Evolutionary conservation across 2,113 vertebrate species (phyloP), one percentile per base, ranked within the genome.

Genomic region (Callorhinus ursinus): DNA sequence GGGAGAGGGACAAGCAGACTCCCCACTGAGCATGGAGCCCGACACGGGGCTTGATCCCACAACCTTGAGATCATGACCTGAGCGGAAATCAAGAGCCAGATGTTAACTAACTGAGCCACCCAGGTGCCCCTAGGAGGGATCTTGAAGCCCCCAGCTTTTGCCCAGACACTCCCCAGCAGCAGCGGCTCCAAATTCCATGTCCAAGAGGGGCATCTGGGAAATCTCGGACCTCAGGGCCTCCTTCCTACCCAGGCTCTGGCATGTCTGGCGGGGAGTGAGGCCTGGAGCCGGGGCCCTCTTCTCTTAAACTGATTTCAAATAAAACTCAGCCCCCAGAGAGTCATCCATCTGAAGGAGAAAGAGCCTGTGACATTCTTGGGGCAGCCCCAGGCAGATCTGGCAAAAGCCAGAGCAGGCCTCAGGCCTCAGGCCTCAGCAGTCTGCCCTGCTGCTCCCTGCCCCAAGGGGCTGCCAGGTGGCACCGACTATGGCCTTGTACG

Each of bases 251-350:
- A 3, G 7, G 31, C 57, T 95, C 97, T 97, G 96, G 96, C 93
- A 87, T 76, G 85, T 98, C 93, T 98, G 93, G 88, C 28, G 1
- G 53, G 71, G 28, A 86, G 39, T 36, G 10, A 88, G 90, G 96
- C 39, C 93, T 81, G 67, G 87, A 96, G 98, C 98, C 46, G 46
- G 59, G 39, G 81, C 51, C 31, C 12, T 53, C 97, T 98, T 98
- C 90, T 97, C 95, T 97, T 59, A 94, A 95, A 94, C 28, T 80
- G 79, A 67, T 95, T 96, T 98, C 93, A 90, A 97, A 97, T 97
- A 97, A 98, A 98, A 93, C 88, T 88, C 95, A 97, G 91, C 82
- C 95, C 98, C 98, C 86, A 92, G 96, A 95, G 97, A 97, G 93
- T 77, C 86, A 96, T 97, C 97, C 4, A 16, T 97, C 95, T 59